These are phyloP conservation scores for Rousettus leschenaultii DNA, from an alignment of 2,113 vertebrate species.

Conservation along the genomic window DNA sequence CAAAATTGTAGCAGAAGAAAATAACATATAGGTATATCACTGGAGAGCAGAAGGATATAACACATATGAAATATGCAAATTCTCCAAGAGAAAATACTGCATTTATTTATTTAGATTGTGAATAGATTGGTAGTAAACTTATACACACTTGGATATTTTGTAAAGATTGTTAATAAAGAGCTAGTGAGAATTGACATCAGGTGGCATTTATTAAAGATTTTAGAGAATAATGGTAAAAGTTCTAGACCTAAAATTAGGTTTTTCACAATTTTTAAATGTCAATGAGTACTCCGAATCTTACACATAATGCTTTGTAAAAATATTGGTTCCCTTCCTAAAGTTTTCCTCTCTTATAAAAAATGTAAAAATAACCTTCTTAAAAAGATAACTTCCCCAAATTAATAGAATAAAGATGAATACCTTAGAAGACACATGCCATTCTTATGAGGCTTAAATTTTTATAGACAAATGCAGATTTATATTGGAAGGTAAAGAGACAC, in stretches of 20 bases:
- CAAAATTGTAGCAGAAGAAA: background rate
- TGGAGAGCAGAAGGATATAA: background rate
- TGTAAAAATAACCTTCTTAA: background rate
- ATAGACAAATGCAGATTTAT: background rate
- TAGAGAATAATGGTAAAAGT: background rate
- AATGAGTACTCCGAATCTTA: background rate
- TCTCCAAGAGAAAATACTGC: background rate
- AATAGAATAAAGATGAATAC: background rate
- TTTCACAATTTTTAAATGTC: constrained; percentile 17
- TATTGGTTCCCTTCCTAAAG: background rate
- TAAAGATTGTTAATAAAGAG: background rate
- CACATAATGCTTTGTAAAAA: background rate
- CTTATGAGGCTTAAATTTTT: background rate
- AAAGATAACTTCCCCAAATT: background rate
- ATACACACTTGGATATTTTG: background rate
- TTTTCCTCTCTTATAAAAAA: background rate
- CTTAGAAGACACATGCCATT: background rate
- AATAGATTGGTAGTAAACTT: background rate
- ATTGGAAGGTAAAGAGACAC: background rate
- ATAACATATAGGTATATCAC: background rate
- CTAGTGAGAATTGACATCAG: background rate
- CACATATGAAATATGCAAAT: background rate
- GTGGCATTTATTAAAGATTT: background rate
- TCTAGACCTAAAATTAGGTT: background rate
- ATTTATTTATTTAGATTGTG: background rate